These are phyloP conservation scores for Pseudopipra pipra DNA, from an alignment of 2,113 vertebrate genomes.

Conservation along the genomic window DNA sequence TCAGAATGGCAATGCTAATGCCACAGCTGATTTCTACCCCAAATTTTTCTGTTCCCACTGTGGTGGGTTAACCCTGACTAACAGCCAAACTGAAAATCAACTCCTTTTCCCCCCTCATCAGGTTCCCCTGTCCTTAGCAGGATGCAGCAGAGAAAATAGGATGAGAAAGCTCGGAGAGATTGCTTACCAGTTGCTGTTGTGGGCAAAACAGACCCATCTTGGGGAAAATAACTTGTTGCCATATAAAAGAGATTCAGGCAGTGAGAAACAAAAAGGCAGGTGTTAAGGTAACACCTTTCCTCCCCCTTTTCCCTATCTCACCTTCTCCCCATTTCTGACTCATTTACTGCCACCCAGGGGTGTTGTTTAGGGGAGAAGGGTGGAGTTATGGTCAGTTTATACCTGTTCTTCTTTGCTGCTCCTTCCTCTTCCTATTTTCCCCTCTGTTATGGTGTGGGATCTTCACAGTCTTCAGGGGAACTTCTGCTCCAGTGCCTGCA, in stretches of 20 bases:
- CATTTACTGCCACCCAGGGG: neutral
- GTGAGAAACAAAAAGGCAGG: neutral
- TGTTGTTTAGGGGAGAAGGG: neutral
- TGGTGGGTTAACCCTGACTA: neutral
- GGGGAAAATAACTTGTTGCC: neutral
- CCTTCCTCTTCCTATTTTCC: fast-evolving
- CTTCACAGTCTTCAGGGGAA: neutral
- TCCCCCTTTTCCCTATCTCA: neutral
- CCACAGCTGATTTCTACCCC: neutral
- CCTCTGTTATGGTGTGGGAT: neutral
- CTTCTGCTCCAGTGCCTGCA: neutral
- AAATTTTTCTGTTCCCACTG: neutral
- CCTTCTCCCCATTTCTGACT: neutral
- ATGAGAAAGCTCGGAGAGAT: neutral
- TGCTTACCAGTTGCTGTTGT: neutral
- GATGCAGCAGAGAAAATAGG: neutral
- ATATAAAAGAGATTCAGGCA: neutral
- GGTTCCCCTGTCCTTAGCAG: neutral
- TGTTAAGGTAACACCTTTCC: neutral
- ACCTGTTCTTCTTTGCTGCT: neutral
- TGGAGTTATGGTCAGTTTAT: neutral
- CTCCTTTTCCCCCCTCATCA: neutral
- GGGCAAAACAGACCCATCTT: neutral
- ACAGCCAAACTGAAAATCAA: neutral
- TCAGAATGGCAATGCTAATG: neutral